These are phyloP conservation scores for Mormyrops attenuatus DNA, from an alignment of 2,797 vertebrate genomes.

Conservation along the genomic window DNA sequence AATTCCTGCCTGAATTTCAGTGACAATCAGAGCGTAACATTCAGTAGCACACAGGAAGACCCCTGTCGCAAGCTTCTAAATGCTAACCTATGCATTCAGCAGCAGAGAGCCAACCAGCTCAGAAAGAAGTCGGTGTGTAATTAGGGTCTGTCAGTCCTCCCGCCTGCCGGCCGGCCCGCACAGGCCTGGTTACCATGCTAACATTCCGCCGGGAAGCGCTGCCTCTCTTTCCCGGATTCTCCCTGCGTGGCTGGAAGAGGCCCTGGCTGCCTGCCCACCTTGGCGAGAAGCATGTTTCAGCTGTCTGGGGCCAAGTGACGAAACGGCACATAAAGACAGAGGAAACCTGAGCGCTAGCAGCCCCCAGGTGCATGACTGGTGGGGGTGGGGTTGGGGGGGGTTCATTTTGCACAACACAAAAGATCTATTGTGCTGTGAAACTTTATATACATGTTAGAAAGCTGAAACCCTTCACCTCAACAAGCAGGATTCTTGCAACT, in stretches of 20 bases:
- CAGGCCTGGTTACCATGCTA: conserved; percentile 69
- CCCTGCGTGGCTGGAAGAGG: conserved; percentile 68
- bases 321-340: conserved; percentile 74
- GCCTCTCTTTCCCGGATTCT: conserved; percentile 65
- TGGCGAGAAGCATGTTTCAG: conserved; percentile 67
- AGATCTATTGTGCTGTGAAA: conserved; percentile 75
- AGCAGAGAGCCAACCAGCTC: conserved; percentile 68
- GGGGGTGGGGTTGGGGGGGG: conserved; percentile 57
- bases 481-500: conserved; percentile 75
- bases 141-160: conserved; percentile 64
- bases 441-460: conserved; percentile 84
- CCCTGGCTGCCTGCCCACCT: conserved; percentile 61
- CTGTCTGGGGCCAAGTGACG: conserved; percentile 66
- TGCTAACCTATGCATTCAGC: conserved; percentile 50
- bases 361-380: conserved; percentile 71
- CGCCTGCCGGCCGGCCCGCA: not conserved
- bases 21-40: not conserved
- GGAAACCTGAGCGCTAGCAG: conserved; percentile 69
- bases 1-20: not conserved
- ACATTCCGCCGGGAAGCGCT: conserved; percentile 60
- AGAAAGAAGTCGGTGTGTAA: conserved; percentile 77
- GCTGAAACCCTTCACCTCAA: conserved; percentile 65
- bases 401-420: conserved; percentile 73
- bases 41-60: not conserved
- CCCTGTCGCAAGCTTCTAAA: not conserved